These are phyloP conservation scores for Lepidochrysops patricia DNA, from an alignment of 2,888 invertebrate genomes.

Conservation along the genomic window DNA sequence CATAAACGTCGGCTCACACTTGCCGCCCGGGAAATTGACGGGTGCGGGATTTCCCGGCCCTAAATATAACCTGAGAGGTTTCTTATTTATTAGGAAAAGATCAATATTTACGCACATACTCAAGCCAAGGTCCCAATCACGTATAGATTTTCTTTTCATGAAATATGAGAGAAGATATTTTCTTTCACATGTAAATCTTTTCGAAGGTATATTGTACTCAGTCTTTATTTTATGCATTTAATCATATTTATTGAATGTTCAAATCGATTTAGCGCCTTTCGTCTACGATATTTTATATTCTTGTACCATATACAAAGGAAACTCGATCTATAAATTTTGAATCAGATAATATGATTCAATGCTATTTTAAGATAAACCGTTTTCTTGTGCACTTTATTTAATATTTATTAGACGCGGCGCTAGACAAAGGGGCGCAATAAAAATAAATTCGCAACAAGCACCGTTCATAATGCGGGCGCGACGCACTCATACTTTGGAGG, in stretches of 20 bases:
- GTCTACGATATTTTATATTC: neutral
- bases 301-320: neutral
- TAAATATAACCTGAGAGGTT: neutral
- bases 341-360: neutral
- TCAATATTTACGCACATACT: neutral
- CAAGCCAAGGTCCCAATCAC: neutral
- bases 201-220: neutral
- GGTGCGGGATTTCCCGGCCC: slow-evolving; percentile 30
- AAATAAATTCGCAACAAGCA: slow-evolving; percentile 6
- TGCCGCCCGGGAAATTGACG: slow-evolving; percentile 49
- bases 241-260: neutral
- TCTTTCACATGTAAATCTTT: neutral
- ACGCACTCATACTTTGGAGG: slow-evolving; percentile 43
- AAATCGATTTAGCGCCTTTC: neutral
- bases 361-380: neutral
- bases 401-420: slow-evolving; percentile 5
- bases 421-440: slow-evolving; percentile 11
- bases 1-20: slow-evolving; percentile 49
- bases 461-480: slow-evolving; percentile 15
- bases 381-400: slow-evolving; percentile 4
- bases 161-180: neutral
- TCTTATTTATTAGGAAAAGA: neutral
- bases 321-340: neutral
- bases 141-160: neutral
- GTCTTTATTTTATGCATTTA: neutral